These are phyloP conservation scores for Bubo scandiacus DNA, from an alignment of 2,113 vertebrate species.

Conservation along the genomic window DNA sequence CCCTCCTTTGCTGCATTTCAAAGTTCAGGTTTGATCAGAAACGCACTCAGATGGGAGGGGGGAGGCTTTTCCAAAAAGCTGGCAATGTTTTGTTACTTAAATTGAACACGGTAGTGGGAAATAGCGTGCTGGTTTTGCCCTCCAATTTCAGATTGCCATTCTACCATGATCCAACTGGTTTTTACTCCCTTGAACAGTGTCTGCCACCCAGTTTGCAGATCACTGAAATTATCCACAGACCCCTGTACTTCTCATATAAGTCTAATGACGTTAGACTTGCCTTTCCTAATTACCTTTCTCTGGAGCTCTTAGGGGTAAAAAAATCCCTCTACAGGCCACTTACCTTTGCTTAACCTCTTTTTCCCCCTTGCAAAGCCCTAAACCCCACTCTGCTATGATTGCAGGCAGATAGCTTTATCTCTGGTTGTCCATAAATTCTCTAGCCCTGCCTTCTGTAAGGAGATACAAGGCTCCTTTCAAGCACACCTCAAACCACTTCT, in stretches of 20 bases:
- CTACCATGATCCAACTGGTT: neutral
- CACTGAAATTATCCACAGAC: neutral
- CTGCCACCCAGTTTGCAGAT: neutral
- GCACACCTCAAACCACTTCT: neutral
- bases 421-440: neutral
- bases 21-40: neutral
- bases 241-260: neutral
- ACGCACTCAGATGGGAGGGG: neutral
- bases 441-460: neutral
- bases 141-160: neutral
- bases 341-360: neutral
- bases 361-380: neutral
- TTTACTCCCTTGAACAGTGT: neutral
- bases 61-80: neutral
- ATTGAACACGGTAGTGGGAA: neutral
- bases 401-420: neutral
- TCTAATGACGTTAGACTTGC: neutral
- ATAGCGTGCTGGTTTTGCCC: neutral
- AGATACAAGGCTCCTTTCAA: neutral
- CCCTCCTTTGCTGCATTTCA: neutral
- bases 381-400: neutral
- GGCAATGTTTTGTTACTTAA: constrained; percentile 16
- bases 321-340: neutral
- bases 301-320: neutral
- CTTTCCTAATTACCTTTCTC: neutral